phyloP scores from a whole-genome alignment of 2,797 vertebrate genomes.

The Rhynchonycteris naso region DNA sequence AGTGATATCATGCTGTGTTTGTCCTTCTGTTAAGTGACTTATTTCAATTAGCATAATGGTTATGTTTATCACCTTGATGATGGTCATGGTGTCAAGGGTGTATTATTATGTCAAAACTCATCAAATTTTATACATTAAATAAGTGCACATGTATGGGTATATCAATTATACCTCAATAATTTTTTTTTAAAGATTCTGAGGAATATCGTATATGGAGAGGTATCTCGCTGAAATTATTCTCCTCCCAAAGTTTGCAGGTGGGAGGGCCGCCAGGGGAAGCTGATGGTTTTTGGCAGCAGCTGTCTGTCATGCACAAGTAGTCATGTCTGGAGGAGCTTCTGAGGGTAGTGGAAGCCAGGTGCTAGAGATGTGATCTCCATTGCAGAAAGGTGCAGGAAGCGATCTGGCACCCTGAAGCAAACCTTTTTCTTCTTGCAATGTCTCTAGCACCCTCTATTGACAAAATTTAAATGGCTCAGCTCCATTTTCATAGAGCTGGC shows the following conservation, averaged over 20 bases:
- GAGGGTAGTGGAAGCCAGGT: background rate
- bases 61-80: background rate
- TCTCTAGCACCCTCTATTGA: constrained; percentile 3
- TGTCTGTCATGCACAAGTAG: background rate
- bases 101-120: background rate
- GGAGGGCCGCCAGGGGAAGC: fast-evolving
- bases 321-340: background rate
- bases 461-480: background rate
- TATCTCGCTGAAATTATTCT: background rate
- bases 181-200: background rate
- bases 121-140: background rate
- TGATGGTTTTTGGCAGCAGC: background rate
- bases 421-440: background rate
- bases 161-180: background rate
- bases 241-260: background rate
- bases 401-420: background rate
- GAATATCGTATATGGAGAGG: background rate
- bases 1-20: background rate
- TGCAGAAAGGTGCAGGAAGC: background rate
- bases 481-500: background rate
- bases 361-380: fast-evolving
- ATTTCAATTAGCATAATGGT: background rate
- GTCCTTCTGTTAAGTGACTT: background rate
- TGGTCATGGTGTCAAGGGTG: background rate
- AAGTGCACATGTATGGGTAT: background rate